Conservation (phyloP, 2,888 invertebrate genomes). For the Cheilosia scutellata region DNA sequence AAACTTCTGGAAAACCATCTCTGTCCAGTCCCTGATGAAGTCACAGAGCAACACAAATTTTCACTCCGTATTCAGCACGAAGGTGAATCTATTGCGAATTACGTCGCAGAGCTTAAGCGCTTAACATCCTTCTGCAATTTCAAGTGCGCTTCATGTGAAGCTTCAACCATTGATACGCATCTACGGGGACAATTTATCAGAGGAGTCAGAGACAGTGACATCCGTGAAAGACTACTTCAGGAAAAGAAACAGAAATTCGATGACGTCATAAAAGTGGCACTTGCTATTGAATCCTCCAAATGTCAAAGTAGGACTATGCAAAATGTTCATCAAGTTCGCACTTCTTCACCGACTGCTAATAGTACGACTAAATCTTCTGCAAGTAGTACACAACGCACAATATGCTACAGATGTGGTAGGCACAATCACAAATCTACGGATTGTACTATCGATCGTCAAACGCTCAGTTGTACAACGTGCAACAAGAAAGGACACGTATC, state of each 20-base stretch:
- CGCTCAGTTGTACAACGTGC: neutral
- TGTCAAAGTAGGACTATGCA: slow-evolving; percentile 38
- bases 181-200: slow-evolving; percentile 54
- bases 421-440: slow-evolving; percentile 1
- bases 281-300: slow-evolving; percentile 57
- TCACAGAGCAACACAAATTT: slow-evolving; percentile 12
- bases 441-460: neutral
- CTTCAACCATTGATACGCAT: slow-evolving; percentile 48
- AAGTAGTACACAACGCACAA: neutral
- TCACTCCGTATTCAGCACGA: slow-evolving; percentile 5
- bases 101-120: slow-evolving; percentile 1
- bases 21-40: slow-evolving; percentile 4
- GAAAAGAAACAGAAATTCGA: slow-evolving; percentile 32
- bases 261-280: slow-evolving; percentile 35
- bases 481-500: slow-evolving; percentile 3
- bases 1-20: too few relatives aligned
- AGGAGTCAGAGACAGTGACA: slow-evolving; percentile 32
- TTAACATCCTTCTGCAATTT: slow-evolving; percentile 36
- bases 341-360: neutral
- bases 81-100: slow-evolving; percentile 5
- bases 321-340: slow-evolving; percentile 22
- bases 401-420: neutral
- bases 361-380: neutral
- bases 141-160: slow-evolving; percentile 36
- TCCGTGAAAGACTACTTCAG: slow-evolving; percentile 40